These are phyloP conservation scores for Leistus spinibarbis DNA, from an alignment of 2,888 invertebrate species.

Conservation along the genomic window DNA sequence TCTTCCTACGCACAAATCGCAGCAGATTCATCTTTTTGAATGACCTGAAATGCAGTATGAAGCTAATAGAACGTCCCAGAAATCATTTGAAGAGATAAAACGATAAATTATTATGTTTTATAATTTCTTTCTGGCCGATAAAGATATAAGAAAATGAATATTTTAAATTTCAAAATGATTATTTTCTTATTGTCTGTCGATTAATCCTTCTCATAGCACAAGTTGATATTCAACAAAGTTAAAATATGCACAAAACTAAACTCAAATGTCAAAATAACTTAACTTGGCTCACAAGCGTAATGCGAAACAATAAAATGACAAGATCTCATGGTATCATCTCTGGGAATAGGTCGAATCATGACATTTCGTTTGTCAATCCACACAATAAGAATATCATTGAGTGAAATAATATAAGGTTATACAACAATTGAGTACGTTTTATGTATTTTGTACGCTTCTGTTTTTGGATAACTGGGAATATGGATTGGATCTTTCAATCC, in stretches of 20 bases:
- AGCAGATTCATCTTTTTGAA: background rate
- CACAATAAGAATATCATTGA: background rate
- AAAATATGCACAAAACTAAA: background rate
- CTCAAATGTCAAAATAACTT: background rate
- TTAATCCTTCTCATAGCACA: background rate
- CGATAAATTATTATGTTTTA: background rate
- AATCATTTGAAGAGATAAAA: background rate
- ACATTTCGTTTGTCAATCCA: background rate
- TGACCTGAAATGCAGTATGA: background rate
- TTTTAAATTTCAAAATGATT: too few species aligned
- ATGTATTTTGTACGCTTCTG: too few species aligned
- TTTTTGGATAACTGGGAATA: background rate
- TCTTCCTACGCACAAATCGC: background rate
- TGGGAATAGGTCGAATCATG: background rate
- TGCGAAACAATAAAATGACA: background rate
- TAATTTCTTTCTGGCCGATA: too few species aligned
- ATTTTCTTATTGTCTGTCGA: too few species aligned
- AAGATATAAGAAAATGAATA: too few species aligned
- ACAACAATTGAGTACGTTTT: background rate
- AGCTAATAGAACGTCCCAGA: background rate
- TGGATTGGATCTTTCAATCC: background rate
- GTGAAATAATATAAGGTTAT: background rate
- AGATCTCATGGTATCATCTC: background rate
- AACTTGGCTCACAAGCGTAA: background rate
- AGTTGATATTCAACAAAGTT: background rate